phyloP scores from a whole-genome alignment of 2,888 invertebrate species.

The Ectemnius continuus region DNA sequence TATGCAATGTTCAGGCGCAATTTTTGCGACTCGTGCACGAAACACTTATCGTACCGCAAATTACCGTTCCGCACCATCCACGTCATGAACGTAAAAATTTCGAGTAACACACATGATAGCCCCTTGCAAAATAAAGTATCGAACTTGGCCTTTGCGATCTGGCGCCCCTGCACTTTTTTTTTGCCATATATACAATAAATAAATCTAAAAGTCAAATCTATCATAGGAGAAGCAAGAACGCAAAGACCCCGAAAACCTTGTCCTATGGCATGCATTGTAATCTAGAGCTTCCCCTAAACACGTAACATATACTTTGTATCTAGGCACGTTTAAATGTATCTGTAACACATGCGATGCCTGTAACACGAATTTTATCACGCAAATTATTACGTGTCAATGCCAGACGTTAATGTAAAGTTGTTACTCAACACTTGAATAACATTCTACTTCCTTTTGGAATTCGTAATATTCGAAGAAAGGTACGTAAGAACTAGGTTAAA shows the following conservation, averaged over 20 bases:
- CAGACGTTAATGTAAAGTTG: too few species aligned
- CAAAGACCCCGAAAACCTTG: conserved; percentile 23
- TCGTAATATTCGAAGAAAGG: too few species aligned
- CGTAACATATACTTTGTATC: conserved; percentile 40
- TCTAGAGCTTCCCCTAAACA: conserved; percentile 43
- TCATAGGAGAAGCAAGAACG: conserved; percentile 14
- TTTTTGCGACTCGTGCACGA: conserved; percentile 6
- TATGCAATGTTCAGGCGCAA: conserved; percentile 51
- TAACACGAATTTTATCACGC: conserved; percentile 2
- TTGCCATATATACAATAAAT: background rate
- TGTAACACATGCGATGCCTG: conserved; percentile 46
- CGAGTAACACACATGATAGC: conserved; percentile 45
- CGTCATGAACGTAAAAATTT: conserved; percentile 22
- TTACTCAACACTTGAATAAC: too few species aligned
- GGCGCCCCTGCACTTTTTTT: conserved; percentile 6
- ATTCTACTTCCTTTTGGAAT: too few species aligned
- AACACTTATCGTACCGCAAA: conserved; percentile 19
- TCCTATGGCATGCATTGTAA: conserved; percentile 46
- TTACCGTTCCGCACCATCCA: conserved; percentile 13
- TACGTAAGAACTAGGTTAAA: too few species aligned
- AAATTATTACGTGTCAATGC: too few species aligned
- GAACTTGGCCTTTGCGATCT: conserved; percentile 29
- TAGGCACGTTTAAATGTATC: conserved; percentile 26
- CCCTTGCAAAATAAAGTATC: conserved; percentile 39
- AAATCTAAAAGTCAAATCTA: conserved; percentile 4